These are phyloP conservation scores for Agrotis segetum DNA, from an alignment of 2,888 invertebrate species.

Conservation along the genomic window DNA sequence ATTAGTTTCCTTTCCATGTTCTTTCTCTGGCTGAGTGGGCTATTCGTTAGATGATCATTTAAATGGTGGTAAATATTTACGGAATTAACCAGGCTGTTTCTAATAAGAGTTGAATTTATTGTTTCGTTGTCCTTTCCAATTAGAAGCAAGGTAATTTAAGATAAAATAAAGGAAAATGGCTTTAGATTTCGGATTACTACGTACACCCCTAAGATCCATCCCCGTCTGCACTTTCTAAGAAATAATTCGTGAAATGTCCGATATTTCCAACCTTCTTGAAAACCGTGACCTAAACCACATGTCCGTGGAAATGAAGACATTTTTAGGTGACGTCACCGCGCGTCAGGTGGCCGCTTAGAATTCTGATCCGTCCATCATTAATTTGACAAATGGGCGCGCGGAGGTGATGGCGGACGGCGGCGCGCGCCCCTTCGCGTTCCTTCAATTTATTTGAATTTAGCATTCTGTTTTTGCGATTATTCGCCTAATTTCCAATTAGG, in stretches of 20 bases:
- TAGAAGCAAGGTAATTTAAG: conserved; percentile 17
- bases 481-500: conserved; percentile 69
- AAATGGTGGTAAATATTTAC: conserved; percentile 49
- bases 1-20: conserved; percentile 54
- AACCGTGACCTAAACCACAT: conserved; percentile 39
- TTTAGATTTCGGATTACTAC: conserved; percentile 10
- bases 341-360: conserved; percentile 77
- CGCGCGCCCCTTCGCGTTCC: conserved; percentile 68
- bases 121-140: conserved; percentile 37
- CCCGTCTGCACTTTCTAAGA: conserved; percentile 24
- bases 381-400: conserved; percentile 85
- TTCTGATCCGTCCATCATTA: conserved; percentile 86
- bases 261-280: conserved; percentile 21
- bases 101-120: conserved; percentile 33
- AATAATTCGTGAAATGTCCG: conserved; percentile 37
- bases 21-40: conserved; percentile 30
- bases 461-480: conserved; percentile 73
- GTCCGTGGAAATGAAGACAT: conserved; percentile 64
- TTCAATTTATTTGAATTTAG: conserved; percentile 76
- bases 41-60: conserved; percentile 44
- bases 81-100: conserved; percentile 7
- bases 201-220: conserved; percentile 34
- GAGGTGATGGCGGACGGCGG: conserved; percentile 71
- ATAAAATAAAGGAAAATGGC: neutral
- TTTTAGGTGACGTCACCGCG: conserved; percentile 63